A percentile compares a stretch with the other conserved stretches of the same genome.
Evolutionary conservation across 1,140 invertebrate genomes (phyloP).

Genomic region (Polypedilum vanderplanki): DNA sequence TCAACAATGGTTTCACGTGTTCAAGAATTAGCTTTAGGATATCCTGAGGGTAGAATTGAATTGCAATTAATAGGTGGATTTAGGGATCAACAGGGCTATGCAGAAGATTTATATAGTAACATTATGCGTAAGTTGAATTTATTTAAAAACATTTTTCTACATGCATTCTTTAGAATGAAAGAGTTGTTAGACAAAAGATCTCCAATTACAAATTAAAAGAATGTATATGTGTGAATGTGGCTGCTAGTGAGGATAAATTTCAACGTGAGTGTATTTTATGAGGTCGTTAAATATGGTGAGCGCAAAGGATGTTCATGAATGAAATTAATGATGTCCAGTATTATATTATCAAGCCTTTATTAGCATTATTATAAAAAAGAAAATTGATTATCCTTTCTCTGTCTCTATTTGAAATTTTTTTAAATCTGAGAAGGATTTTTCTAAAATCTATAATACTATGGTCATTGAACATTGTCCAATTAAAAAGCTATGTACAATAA

Average conservation of each 20-base stretch:
- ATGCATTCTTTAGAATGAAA: no score
- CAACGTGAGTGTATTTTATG: slow-evolving; percentile 13
- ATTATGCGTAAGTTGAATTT: slow-evolving; percentile 72
- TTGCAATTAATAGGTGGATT: slow-evolving; percentile 86
- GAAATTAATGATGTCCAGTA: slow-evolving; percentile 13
- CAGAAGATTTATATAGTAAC: slow-evolving; percentile 83
- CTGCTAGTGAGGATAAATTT: background rate
- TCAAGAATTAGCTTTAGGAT: slow-evolving; percentile 73
- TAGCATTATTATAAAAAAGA: background rate
- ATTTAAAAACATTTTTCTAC: background rate
- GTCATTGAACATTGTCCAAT: no score
- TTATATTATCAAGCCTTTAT: slow-evolving; percentile 2
- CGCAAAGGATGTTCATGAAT: background rate
- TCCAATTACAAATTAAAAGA: background rate
- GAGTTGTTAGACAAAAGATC: background rate
- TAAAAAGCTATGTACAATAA: no score
- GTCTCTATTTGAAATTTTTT: no score
- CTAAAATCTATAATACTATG: no score
- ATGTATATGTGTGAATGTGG: background rate
- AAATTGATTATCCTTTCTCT: background rate
- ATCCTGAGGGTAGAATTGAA: slow-evolving; percentile 78
- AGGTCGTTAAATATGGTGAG: background rate
- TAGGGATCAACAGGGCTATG: slow-evolving; percentile 70
- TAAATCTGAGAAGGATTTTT: no score
- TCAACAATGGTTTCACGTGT: slow-evolving; percentile 71